phyloP scores from a whole-genome alignment of 1,140 invertebrate species.

The Streblospio benedicti region DNA sequence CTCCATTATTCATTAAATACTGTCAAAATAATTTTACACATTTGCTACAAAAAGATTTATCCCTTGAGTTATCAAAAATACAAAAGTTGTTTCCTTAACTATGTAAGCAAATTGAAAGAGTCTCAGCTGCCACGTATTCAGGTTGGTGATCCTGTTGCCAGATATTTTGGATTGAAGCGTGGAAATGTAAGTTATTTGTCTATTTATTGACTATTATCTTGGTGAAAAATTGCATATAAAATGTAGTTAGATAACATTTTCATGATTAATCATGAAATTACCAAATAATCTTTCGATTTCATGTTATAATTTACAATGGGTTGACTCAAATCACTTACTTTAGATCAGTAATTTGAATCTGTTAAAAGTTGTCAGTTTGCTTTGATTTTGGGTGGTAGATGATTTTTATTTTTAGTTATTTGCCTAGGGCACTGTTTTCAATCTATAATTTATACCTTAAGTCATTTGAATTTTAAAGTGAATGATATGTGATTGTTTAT shows the following conservation, averaged over 20 bases:
- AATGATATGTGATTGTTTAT: too few relatives aligned
- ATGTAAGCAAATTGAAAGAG: slow-evolving; percentile 81
- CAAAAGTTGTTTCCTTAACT: slow-evolving; percentile 25
- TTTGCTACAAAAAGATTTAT: neutral
- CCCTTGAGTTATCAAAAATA: slow-evolving; percentile 7
- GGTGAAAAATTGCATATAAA: neutral
- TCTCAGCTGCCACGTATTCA: slow-evolving; percentile 99
- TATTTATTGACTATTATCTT: neutral
- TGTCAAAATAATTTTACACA: neutral
- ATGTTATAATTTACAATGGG: too few relatives aligned
- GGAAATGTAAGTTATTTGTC: slow-evolving; percentile 65
- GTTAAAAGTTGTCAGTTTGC: too few relatives aligned
- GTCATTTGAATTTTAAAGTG: too few relatives aligned
- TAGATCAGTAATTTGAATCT: too few relatives aligned
- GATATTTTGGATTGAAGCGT: slow-evolving; percentile 93
- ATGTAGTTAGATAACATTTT: neutral
- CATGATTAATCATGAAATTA: too few relatives aligned
- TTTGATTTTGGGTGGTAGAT: too few relatives aligned
- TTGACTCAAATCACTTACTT: too few relatives aligned
- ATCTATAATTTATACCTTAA: too few relatives aligned
- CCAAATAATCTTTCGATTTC: too few relatives aligned
- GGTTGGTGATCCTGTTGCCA: slow-evolving; percentile 91
- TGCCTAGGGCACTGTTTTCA: too few relatives aligned
- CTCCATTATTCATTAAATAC: neutral
- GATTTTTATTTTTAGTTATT: too few relatives aligned